Evolutionary conservation across 2,113 vertebrate genomes (phyloP).

Genomic region (Panthera tigris): DNA sequence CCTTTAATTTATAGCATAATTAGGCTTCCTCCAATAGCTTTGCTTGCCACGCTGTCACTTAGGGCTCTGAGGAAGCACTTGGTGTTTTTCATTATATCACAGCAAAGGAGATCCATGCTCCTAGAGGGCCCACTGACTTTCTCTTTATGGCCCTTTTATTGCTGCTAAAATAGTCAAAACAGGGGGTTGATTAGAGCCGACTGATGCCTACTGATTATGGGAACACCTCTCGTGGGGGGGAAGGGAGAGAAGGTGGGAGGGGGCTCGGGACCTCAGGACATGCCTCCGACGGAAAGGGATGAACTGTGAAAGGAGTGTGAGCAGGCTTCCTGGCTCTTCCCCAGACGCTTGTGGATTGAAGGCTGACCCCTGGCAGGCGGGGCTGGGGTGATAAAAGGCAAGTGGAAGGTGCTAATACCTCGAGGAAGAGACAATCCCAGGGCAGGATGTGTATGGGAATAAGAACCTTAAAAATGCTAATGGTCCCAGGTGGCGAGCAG

Average conservation of each 20-base stretch:
- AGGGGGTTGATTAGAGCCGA: constrained; percentile 78
- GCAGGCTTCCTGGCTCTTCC: not conserved
- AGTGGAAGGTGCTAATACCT: constrained; percentile 73
- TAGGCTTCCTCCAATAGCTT: constrained; percentile 88
- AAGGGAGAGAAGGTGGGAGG: not conserved
- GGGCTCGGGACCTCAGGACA: constrained; percentile 24
- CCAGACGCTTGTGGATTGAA: constrained; percentile 71
- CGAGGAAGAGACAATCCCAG: constrained; percentile 59
- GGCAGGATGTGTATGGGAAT: constrained; percentile 52
- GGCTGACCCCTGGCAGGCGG: constrained; percentile 28
- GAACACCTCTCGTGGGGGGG: constrained; percentile 62
- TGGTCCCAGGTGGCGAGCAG: not conserved
- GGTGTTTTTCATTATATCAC: constrained; percentile 88
- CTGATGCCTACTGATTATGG: constrained; percentile 58
- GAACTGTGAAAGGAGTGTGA: constrained; percentile 58
- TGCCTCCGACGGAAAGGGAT: constrained; percentile 53
- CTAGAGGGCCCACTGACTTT: constrained; percentile 79
- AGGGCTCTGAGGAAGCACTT: constrained; percentile 80
- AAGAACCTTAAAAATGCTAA: constrained; percentile 72
- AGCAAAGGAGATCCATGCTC: constrained; percentile 77
- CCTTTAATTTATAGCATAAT: constrained; percentile 91
- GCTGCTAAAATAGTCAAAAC: constrained; percentile 80
- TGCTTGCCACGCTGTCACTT: constrained; percentile 85
- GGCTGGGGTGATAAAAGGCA: constrained; percentile 66
- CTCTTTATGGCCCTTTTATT: constrained; percentile 82